Evolutionary conservation across 2,888 invertebrate species (phyloP).

Genomic region (Agrochola lychnidis): DNA sequence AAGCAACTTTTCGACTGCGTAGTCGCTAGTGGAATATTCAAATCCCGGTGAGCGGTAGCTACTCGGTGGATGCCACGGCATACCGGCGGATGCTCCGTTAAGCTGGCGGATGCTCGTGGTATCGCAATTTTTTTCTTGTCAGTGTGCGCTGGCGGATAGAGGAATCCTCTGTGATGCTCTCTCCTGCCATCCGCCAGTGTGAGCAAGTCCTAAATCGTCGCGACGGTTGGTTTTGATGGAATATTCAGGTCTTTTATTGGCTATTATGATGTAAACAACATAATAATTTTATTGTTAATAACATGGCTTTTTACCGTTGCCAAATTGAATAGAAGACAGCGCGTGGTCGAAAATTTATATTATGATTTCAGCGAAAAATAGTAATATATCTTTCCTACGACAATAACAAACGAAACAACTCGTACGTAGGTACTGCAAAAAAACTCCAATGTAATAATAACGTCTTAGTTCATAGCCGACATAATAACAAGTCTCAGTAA

Average conservation of each 20-base stretch:
- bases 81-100: too few species aligned
- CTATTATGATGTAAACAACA: background rate
- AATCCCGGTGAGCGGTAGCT: too few species aligned
- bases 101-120: too few species aligned
- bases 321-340: background rate
- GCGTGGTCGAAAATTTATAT: background rate
- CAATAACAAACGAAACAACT: background rate
- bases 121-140: too few species aligned
- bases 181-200: too few species aligned
- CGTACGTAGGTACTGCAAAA: background rate
- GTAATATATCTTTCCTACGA: background rate
- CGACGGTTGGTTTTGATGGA: background rate
- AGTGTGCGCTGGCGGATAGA: too few species aligned
- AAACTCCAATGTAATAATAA: conserved; percentile 9
- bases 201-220: background rate
- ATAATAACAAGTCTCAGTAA: conserved; percentile 40
- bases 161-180: too few species aligned
- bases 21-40: too few species aligned
- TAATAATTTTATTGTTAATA: conserved; percentile 5
- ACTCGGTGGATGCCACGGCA: too few species aligned
- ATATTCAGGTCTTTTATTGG: background rate
- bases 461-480: conserved; percentile 27
- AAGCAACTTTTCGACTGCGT: too few species aligned
- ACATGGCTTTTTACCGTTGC: background rate
- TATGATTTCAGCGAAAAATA: background rate